Evolutionary conservation across 2,113 vertebrate species (phyloP).

Genomic region (Ictidomys tridecemlineatus): DNA sequence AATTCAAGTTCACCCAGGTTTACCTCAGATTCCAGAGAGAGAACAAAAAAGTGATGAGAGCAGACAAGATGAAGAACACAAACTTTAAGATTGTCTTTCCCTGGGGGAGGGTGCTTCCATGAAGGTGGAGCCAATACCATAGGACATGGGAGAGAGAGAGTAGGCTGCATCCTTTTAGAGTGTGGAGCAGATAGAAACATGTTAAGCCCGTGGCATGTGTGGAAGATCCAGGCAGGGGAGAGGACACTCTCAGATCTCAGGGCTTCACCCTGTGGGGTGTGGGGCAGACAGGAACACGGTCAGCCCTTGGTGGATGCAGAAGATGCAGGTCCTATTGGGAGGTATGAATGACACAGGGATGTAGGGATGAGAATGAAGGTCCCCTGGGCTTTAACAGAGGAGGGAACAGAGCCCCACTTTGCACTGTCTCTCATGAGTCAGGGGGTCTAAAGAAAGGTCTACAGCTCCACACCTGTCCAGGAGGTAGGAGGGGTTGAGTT

Average conservation of each 20-base stretch:
- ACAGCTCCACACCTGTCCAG: rapidly evolving
- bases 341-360: not conserved
- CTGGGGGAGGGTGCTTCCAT: no score
- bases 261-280: rapidly evolving
- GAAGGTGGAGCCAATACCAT: not conserved
- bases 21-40: not conserved
- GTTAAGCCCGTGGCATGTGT: no score
- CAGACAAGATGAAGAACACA: not conserved
- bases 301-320: not conserved
- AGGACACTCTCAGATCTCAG: not conserved
- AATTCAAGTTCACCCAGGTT: not conserved
- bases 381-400: not conserved
- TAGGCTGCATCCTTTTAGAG: rapidly evolving
- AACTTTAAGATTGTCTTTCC: not conserved
- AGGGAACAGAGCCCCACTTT: not conserved
- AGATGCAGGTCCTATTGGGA: not conserved
- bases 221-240: not conserved
- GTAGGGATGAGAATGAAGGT: rapidly evolving
- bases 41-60: not conserved
- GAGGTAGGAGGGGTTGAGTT: not conserved
- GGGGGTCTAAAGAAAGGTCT: not conserved
- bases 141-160: no score
- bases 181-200: not conserved
- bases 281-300: not conserved
- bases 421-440: not conserved